Percentiles rank a stretch among this genome's conserved stretches.
phyloP scores from a whole-genome alignment of 2,113 vertebrate genomes.

The Suricata suricatta region DNA sequence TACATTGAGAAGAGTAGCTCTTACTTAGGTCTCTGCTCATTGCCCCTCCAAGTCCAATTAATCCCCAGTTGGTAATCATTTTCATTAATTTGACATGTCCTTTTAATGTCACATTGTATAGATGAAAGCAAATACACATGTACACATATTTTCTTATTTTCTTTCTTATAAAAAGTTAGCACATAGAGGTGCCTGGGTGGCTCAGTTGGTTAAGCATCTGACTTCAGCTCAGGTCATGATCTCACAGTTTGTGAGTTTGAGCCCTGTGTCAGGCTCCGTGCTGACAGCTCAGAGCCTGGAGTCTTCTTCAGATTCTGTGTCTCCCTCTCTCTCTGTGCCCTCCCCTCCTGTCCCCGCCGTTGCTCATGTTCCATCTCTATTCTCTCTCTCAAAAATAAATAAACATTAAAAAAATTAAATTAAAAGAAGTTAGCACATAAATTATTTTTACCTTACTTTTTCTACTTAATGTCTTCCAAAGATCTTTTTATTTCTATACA shows the following conservation, averaged over 20 bases:
- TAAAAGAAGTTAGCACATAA: background rate
- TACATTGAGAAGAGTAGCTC: background rate
- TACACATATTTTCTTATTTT: background rate
- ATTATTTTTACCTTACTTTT: background rate
- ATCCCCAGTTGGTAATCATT: background rate
- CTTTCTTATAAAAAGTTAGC: background rate
- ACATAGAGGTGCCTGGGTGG: background rate
- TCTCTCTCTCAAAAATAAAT: too few relatives aligned
- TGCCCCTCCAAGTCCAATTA: background rate
- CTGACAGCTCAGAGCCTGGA: too few relatives aligned
- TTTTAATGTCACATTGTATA: background rate
- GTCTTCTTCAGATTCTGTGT: too few relatives aligned
- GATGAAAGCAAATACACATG: background rate
- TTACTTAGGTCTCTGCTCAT: background rate
- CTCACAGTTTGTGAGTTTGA: too few relatives aligned
- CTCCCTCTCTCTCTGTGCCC: too few relatives aligned
- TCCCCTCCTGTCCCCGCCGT: too few relatives aligned
- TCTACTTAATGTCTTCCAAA: background rate
- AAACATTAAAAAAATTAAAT: too few relatives aligned
- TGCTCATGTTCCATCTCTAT: too few relatives aligned
- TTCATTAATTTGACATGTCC: background rate
- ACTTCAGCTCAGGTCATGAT: too few relatives aligned
- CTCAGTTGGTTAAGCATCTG: too few relatives aligned
- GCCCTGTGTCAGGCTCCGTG: too few relatives aligned
- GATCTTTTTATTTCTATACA: background rate